Evolutionary conservation across 2,113 vertebrate genomes (phyloP), one percentile per base, ranked within the genome.

Genomic region (Salvelinus alpinus): DNA sequence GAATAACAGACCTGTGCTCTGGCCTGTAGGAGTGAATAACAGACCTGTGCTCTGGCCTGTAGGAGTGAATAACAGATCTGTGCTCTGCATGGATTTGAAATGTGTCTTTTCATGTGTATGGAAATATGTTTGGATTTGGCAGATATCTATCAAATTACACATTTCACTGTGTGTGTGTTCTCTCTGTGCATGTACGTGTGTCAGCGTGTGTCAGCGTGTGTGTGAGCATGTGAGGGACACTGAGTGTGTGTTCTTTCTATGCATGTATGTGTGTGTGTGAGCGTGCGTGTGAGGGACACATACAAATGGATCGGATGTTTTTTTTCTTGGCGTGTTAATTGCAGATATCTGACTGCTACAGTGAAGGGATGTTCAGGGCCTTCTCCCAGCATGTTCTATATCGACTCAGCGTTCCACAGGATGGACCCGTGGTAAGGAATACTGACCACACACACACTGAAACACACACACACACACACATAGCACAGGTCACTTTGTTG

Each of bases 361-460:
- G 94, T 44, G 94, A 96, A 0, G 98, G 97, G 25, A 90, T 99
- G 77, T 99, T 99, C 83, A 85, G 93, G 89, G 97, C 97, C 0
- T 99, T 99, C 90, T 97, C 98, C 27, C 96, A 99, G 86, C 97
- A 99, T 9, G 92, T 99, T 14, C 91, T 99, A 0, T 93, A 98
- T 88, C 94, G 97, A 73, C 92, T 99, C 71, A 93, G 94, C 77
- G 92, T 99, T 78, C 85, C 81, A 5, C 95, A 96, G 81, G 90
- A 94, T 4, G 91, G 91, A 75, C 94, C 95, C 27, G 92, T 95
- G 96, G 98, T 99, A 94, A 25, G 87, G 79, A 59, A 4, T 67
- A 24, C 59, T 18, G 11, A 11, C 11, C 62, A 57, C 27, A 38
- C 25, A 72, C 54, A 73, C 71, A 64, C 60, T 48, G 57, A 64